These are phyloP conservation scores for Drosophila ficusphila DNA, from an alignment of 1,140 invertebrate genomes.

Conservation along the genomic window DNA sequence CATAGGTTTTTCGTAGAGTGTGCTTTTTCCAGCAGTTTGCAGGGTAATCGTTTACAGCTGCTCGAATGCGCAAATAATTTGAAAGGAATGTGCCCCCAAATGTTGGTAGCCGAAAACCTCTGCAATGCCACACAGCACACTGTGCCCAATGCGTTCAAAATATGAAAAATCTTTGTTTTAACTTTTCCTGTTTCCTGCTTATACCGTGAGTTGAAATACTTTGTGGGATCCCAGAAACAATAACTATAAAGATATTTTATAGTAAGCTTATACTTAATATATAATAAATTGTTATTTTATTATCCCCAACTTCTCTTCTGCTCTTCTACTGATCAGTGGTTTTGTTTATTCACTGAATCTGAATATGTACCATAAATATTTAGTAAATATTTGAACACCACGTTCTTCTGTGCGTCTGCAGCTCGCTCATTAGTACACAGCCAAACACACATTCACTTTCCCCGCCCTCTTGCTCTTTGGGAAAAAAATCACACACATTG, in stretches of 20 bases:
- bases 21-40: slow-evolving; percentile 11
- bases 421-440: slow-evolving; percentile 64
- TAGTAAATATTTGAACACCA: neutral
- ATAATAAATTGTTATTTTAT: no score
- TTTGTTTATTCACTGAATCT: neutral
- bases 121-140: slow-evolving; percentile 40
- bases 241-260: no score
- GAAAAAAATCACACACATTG: slow-evolving; percentile 56
- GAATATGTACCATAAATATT: neutral
- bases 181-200: no score
- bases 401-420: neutral
- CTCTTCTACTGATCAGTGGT: no score
- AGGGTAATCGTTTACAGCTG: slow-evolving; percentile 83
- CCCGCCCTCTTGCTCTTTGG: neutral
- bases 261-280: no score
- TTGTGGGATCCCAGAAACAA: no score
- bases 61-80: slow-evolving; percentile 82
- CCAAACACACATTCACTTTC: slow-evolving; percentile 19
- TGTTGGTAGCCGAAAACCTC: slow-evolving; percentile 54
- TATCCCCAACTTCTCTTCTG: no score
- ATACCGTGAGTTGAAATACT: no score
- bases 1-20: neutral
- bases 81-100: slow-evolving; percentile 73
- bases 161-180: neutral
- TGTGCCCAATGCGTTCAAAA: slow-evolving; percentile 22